Evolutionary conservation across 2,888 invertebrate genomes (phyloP).

Genomic region (Sphaerophoria rueppellii): DNA sequence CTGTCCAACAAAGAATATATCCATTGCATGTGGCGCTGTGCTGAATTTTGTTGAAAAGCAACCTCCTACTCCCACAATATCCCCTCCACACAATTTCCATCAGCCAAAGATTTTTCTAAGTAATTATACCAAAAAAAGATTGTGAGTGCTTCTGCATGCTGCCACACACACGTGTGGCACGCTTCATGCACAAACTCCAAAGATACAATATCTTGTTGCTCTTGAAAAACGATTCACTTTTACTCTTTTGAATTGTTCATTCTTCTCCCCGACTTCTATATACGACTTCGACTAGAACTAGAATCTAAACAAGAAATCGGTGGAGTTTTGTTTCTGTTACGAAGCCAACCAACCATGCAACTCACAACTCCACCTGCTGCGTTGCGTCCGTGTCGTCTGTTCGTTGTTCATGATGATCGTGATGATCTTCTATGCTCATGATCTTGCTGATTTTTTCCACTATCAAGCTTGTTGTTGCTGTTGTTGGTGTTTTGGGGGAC

Average conservation of each 20-base stretch:
- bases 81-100: slow-evolving; percentile 50
- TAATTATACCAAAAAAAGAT: slow-evolving; percentile 60
- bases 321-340: slow-evolving; percentile 4
- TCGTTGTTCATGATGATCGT: neutral
- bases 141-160: slow-evolving; percentile 46
- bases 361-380: slow-evolving; percentile 47
- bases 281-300: no score
- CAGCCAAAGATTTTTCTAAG: slow-evolving; percentile 50
- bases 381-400: no score
- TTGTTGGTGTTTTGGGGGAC: neutral
- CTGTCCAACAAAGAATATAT: neutral
- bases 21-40: slow-evolving; percentile 48
- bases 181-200: slow-evolving; percentile 65
- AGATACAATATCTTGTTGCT: slow-evolving; percentile 28
- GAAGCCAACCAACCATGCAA: slow-evolving; percentile 54
- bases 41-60: neutral
- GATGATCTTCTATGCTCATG: slow-evolving; percentile 52
- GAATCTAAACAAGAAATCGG: no score
- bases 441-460: slow-evolving; percentile 26
- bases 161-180: slow-evolving; percentile 71
- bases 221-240: slow-evolving; percentile 64
- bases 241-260: slow-evolving; percentile 30
- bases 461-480: slow-evolving; percentile 26
- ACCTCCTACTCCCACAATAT: no score
- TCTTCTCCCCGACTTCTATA: neutral